These are phyloP conservation scores for Pelmatolapia mariae DNA, from an alignment of 2,113 vertebrate species.

Conservation along the genomic window DNA sequence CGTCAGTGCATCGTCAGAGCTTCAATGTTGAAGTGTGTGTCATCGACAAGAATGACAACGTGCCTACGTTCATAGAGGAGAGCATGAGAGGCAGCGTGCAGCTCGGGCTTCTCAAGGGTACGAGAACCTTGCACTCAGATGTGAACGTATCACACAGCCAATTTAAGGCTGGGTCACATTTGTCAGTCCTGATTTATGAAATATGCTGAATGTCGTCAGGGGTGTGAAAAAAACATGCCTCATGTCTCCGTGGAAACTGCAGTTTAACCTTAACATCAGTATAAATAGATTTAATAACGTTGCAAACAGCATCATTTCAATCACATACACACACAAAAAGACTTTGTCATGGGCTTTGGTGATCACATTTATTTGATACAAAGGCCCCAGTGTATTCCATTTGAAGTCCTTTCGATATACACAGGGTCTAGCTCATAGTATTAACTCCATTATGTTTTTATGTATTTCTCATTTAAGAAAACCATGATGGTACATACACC, in stretches of 20 bases:
- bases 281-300: neutral
- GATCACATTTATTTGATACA: neutral
- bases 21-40: slow-evolving; percentile 66
- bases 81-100: slow-evolving; percentile 71
- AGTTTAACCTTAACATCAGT: neutral
- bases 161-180: neutral
- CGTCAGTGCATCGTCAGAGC: slow-evolving; percentile 60
- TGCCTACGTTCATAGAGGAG: slow-evolving; percentile 67
- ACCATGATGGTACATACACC: neutral
- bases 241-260: neutral
- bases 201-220: neutral
- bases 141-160: neutral
- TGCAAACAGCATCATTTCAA: neutral
- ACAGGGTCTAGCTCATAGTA: neutral
- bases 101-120: slow-evolving; percentile 74
- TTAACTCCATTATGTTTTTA: neutral
- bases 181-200: neutral
- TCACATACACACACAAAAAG: neutral
- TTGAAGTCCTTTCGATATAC: neutral
- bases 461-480: neutral
- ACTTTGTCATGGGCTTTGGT: neutral
- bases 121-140: neutral
- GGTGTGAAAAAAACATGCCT: neutral
- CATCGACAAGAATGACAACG: slow-evolving; percentile 77
- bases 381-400: neutral